Conservation (phyloP, 2,888 invertebrate species). For the Spicauda simplicius region DNA sequence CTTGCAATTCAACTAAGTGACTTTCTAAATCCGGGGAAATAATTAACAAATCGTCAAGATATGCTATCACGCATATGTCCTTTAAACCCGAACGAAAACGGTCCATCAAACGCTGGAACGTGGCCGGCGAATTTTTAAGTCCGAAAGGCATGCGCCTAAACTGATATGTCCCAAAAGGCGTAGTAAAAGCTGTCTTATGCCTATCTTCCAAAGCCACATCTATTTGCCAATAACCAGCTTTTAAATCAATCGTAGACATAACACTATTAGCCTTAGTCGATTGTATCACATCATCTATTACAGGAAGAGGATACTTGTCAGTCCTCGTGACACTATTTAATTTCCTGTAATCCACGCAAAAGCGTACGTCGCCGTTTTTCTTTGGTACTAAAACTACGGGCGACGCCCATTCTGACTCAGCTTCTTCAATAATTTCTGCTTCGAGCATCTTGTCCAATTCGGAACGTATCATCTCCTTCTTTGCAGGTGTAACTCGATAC, state of each 20-base stretch:
- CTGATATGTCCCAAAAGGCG: constrained; percentile 43
- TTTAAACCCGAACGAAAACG: constrained; percentile 6
- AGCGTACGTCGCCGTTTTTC: constrained; percentile 46
- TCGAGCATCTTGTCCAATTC: constrained; percentile 51
- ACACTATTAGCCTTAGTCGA: constrained; percentile 45
- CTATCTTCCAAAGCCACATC: constrained; percentile 37
- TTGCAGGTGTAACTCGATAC: constrained; percentile 40
- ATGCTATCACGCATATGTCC: constrained; percentile 37
- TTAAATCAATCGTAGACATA: constrained; percentile 56
- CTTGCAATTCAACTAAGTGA: constrained; percentile 32
- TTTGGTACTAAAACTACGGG: constrained; percentile 58
- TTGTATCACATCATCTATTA: constrained; percentile 60
- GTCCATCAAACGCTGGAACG: no score
- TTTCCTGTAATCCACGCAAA: constrained; percentile 56
- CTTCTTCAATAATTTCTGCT: constrained; percentile 56
- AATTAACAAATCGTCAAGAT: constrained; percentile 20
- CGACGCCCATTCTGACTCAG: constrained; percentile 57
- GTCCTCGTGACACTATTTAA: constrained; percentile 43
- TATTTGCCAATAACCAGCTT: constrained; percentile 57
- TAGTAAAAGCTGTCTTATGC: no score
- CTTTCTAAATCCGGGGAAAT: constrained; percentile 43
- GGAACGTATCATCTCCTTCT: constrained; percentile 38
- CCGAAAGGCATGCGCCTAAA: constrained; percentile 50
- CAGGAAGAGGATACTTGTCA: constrained; percentile 56
- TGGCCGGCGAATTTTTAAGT: constrained; percentile 47